A percentile compares a stretch with the other conserved stretches of the same genome.
phyloP scores from a whole-genome alignment of 2,113 vertebrate species.

The Corythornis cristatus region DNA sequence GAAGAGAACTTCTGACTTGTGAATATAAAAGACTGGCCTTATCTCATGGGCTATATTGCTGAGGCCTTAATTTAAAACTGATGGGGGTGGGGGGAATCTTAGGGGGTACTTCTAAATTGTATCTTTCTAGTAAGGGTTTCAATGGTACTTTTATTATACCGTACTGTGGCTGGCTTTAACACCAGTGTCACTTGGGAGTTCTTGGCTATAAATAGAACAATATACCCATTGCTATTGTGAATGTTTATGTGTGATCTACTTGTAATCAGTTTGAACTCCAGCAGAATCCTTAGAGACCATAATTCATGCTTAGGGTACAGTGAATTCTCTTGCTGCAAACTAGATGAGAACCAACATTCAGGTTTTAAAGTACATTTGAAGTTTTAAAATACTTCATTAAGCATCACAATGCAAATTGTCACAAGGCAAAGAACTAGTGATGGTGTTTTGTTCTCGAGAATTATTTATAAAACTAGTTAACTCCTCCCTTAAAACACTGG shows the following conservation, averaged over 20 bases:
- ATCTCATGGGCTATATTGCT: constrained; percentile 75
- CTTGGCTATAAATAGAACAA: constrained; percentile 71
- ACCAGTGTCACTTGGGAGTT: constrained; percentile 75
- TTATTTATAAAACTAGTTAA: background rate
- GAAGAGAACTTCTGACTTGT: constrained; percentile 57
- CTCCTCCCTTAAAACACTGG: constrained; percentile 38
- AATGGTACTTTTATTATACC: constrained; percentile 83
- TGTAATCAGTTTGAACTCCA: constrained; percentile 77
- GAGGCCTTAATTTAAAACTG: constrained; percentile 85
- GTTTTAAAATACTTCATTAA: constrained; percentile 31
- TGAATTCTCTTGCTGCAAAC: constrained; percentile 77
- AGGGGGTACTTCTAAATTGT: constrained; percentile 74
- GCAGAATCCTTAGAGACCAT: constrained; percentile 73
- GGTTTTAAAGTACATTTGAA: background rate
- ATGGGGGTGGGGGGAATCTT: background rate
- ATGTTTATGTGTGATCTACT: constrained; percentile 61
- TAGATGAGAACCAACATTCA: constrained; percentile 10
- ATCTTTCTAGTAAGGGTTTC: constrained; percentile 68
- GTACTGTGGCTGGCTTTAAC: constrained; percentile 79
- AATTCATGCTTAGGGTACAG: constrained; percentile 68
- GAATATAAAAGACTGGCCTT: constrained; percentile 74
- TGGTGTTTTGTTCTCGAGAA: background rate
- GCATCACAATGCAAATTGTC: background rate
- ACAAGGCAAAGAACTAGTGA: background rate
- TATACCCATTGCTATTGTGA: constrained; percentile 60